Base-by-base conservation (phyloP, 2,113 vertebrate species). In the Fulica atra region DNA sequence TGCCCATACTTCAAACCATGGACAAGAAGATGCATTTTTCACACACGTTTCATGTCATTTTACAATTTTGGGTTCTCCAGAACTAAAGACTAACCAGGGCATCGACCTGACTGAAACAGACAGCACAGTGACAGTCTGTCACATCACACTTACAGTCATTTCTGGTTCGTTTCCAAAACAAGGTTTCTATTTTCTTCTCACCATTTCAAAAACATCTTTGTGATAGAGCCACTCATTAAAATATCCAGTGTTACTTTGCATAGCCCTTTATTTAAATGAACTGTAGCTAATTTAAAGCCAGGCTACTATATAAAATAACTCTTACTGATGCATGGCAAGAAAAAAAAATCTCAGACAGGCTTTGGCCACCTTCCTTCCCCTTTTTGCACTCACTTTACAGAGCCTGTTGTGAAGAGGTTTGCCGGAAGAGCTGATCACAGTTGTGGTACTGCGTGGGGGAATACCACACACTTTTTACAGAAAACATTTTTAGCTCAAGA, bases 221-320 rank as follows among this genome's bases (percentile, higher is more conserved):
- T n/a, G 28, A 44, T 4, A 74, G 46, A 89, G 18, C 35, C 81
- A n/a, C 38, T 79, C 38, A 60, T 78, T 78, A 53, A 93, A 96
- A 93, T 57, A 81, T n/a, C 61, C 48, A 40, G 36, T 28, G 33
- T 36, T 46, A n/a, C 51, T 96, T 97, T 96, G 88, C 95, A 95
- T 96, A 69, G 70, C 91, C 23, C 86, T 80, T 64, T 21, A 95
- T 96, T 96, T 94, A 93, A 94, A 96, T 94, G 91, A 96, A 94
- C 83, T 29, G 88, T 79, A 86, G 29, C 60, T 7, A 68, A 78
- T 86, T 73, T 81, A 76, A 81, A 57, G 53, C 28, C 40, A 53
- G 31, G 38, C 9, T 86, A 60, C 69, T 71, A 76, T 60, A 86
- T 61, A 66, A 86, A 83, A 60, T 57, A 76, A 86, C 46, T 89